Conservation (phyloP, 2,113 vertebrate genomes). For the Sisor rabdophorus region DNA sequence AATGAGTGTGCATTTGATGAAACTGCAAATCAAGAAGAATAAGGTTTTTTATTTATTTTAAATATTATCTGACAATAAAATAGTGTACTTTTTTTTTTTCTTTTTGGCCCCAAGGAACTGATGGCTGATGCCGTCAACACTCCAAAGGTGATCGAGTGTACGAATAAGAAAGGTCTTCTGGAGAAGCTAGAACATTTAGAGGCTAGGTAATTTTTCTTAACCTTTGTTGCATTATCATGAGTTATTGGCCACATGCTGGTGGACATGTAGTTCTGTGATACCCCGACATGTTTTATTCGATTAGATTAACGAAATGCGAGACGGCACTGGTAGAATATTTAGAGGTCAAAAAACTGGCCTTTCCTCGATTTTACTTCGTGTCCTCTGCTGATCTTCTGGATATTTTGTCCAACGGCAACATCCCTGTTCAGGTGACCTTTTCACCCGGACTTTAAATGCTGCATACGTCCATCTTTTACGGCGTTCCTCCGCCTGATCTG, state of each 20-base stretch:
- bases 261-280: not conserved
- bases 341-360: constrained; percentile 87
- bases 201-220: constrained; percentile 64
- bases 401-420: constrained; percentile 89
- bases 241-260: not conserved
- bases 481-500: not conserved
- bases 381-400: constrained; percentile 92
- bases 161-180: too few species aligned
- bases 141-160: too few species aligned
- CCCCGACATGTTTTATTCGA: not conserved
- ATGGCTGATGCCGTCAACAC: too few species aligned
- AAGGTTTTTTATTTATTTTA: too few species aligned
- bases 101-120: too few species aligned
- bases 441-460: not conserved
- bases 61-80: too few species aligned
- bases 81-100: too few species aligned
- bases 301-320: constrained; percentile 86
- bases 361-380: constrained; percentile 94
- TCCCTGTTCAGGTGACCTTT: constrained; percentile 71
- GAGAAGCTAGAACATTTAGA: too few species aligned
- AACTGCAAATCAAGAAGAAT: too few species aligned
- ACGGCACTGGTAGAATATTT: constrained; percentile 92
- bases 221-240: not conserved
- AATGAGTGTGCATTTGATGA: too few species aligned
- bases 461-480: not conserved